Evolutionary conservation across 2,113 vertebrate genomes (phyloP).

Genomic region (Xerus inauris): DNA sequence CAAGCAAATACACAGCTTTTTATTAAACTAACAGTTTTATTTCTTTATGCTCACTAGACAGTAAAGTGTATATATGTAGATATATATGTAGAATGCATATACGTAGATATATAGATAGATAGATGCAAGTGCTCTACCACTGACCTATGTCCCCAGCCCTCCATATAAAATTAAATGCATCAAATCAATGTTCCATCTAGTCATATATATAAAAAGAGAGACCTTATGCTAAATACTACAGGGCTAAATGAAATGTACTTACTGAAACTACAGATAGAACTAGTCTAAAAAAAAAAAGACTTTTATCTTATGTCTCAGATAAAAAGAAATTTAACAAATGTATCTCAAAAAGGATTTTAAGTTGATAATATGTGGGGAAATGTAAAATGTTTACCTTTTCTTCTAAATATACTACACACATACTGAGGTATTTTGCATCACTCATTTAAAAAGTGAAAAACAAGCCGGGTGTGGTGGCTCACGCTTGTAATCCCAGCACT

Average conservation of each 20-base stretch:
- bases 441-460: not conserved
- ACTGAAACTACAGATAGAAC: conserved; percentile 11
- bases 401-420: conserved; percentile 9
- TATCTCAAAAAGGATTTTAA: conserved; percentile 13
- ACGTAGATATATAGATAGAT: too few species aligned
- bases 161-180: not conserved
- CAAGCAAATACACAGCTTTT: not conserved
- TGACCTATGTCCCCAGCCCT: too few species aligned
- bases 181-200: not conserved
- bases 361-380: not conserved
- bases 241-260: conserved; percentile 5
- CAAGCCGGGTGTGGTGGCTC: too few species aligned
- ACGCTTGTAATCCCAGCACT: too few species aligned
- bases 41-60: not conserved
- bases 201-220: not conserved
- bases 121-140: too few species aligned
- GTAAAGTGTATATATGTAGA: not conserved
- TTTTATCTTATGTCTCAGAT: not conserved
- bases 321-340: conserved; percentile 38
- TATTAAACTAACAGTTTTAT: not conserved
- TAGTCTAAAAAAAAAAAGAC: not conserved
- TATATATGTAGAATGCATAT: too few species aligned
- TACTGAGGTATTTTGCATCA: not conserved
- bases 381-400: conserved; percentile 13
- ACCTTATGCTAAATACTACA: not conserved